A percentile compares a stretch with the other conserved stretches of the same genome.
Evolutionary conservation across 1,140 invertebrate genomes (phyloP).

Genomic region (Goniozus legneri): DNA sequence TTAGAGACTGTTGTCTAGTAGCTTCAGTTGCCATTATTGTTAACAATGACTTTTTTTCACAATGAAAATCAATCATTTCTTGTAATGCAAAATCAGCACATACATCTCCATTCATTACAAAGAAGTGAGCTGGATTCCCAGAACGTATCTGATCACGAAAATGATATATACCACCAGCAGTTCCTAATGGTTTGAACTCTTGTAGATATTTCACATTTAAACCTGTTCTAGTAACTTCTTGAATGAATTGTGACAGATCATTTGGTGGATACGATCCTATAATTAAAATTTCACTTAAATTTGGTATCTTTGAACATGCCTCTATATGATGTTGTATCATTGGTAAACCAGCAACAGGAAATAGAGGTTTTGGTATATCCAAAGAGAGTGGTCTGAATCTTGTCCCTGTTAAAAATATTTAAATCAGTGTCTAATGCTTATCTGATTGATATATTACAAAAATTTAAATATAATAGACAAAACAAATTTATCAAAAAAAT

Average conservation of each 20-base stretch:
- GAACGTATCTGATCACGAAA: slow-evolving; percentile 93
- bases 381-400: slow-evolving; percentile 94
- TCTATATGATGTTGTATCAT: slow-evolving; percentile 97
- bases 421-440: slow-evolving; percentile 13
- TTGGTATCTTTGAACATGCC: slow-evolving; percentile 76
- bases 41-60: slow-evolving; percentile 51
- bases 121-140: slow-evolving; percentile 86
- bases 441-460: slow-evolving; percentile 3
- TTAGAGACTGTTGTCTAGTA: slow-evolving; percentile 86
- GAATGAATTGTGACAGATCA: slow-evolving; percentile 81
- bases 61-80: slow-evolving; percentile 84
- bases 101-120: slow-evolving; percentile 96
- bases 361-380: slow-evolving; percentile 94
- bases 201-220: slow-evolving; percentile 89
- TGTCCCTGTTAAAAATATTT: slow-evolving; percentile 67
- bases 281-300: slow-evolving; percentile 87
- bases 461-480: not conserved
- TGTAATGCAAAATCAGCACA: slow-evolving; percentile 94
- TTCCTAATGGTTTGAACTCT: slow-evolving; percentile 92
- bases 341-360: slow-evolving; percentile 92
- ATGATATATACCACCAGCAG: slow-evolving; percentile 95
- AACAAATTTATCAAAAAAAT: not conserved
- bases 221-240: slow-evolving; percentile 75
- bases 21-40: slow-evolving; percentile 87
- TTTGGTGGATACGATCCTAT: slow-evolving; percentile 87